Evolutionary conservation across 1,140 invertebrate species (phyloP), one percentile per base, ranked within the genome.

Genomic region (Drosophila nasuta): DNA sequence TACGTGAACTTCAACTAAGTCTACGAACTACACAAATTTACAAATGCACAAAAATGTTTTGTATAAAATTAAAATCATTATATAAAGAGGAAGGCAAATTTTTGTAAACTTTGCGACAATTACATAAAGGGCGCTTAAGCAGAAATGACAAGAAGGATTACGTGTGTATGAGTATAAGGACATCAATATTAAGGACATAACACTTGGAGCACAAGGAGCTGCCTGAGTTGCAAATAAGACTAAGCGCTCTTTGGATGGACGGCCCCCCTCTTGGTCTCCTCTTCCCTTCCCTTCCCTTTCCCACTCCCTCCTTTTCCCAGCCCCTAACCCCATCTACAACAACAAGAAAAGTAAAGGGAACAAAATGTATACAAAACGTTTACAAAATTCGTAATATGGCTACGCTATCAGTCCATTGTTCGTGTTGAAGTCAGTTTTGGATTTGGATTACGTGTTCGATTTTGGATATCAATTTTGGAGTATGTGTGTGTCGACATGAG

Each of bases 371-470:
- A 81, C 35, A 81, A 81, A 75, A 66, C 10, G 70, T 68, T 69
- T 65, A 68, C 60, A 71, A 89, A 89, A 87, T 87, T 85, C 75
- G 87, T 90, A 78, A 89, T 85, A 89, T 90, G 85, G 85, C 85
- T 89, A 89, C 67, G 81, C 85, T 89, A 89, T 89, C 85, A 89
- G 85, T 89, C 85, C 86, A 86, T 89, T 81, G 85, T 87, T 88
- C 85, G 80, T 88, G 65, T 83, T 87, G 69, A 82, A 87, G 86
- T 88, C 80, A 77, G 69, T 89, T 75, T 85, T 85, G 65, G 69
- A 76, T 74, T 75, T 59, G 71, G 25, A 68, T 67, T 77, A 38
- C 8, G 15, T 59, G 38, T 41, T 67, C 28, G 11, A 59, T 57
- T 67, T 20, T 67, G 43, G 35, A 17, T 54, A 52, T 41, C 60